phyloP scores from a whole-genome alignment of 2,113 vertebrate genomes.

The Tachuris rubrigastra region DNA sequence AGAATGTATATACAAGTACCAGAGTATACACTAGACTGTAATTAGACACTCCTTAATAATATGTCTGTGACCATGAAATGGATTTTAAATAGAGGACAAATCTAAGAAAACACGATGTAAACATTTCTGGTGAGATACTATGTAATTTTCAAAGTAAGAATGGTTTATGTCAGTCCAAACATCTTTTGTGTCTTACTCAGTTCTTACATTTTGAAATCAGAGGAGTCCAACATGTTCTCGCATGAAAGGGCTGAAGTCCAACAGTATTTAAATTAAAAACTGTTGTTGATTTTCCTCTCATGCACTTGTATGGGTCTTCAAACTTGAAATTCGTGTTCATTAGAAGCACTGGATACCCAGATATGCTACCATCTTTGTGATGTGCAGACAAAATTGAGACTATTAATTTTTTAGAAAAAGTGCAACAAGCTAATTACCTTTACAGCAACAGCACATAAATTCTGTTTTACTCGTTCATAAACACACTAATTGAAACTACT shows the following conservation, averaged over 20 bases:
- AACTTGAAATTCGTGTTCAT: not conserved
- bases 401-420: not conserved
- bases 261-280: not conserved
- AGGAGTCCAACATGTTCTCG: not conserved
- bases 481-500: not conserved
- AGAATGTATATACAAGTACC: not conserved
- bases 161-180: not conserved
- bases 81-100: not conserved
- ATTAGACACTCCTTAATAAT: not conserved
- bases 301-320: not conserved
- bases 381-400: not conserved
- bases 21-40: not conserved
- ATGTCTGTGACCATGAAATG: not conserved
- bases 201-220: not conserved
- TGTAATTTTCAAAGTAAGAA: not conserved
- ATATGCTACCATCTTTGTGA: not conserved
- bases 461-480: not conserved
- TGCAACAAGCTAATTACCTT: not conserved
- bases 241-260: not conserved
- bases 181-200: not conserved
- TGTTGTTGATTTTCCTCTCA: not conserved
- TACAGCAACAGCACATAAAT: not conserved
- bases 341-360: not conserved
- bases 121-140: not conserved
- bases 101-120: not conserved